Evolutionary conservation across 2,888 invertebrate genomes (phyloP), one percentile per base, ranked within the genome.

Genomic region (Colostygia pectinataria): DNA sequence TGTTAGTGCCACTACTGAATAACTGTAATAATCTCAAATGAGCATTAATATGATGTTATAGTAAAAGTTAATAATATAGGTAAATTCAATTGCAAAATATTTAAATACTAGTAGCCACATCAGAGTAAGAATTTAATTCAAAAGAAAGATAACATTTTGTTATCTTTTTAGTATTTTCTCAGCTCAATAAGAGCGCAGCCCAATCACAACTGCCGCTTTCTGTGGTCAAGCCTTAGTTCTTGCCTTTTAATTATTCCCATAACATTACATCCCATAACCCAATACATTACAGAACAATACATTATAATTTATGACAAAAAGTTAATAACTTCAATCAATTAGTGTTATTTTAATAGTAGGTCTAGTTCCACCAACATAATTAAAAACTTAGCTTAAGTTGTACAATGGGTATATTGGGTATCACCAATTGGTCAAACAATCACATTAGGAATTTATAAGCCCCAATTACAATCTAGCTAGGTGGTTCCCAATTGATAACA

Each of bases 1-100:
- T 14, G 12, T 49, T 43, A 49, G 38, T 33, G 43, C 29, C 33
- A 13, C 36, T 44, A 36, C 29, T 36, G 43, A 49, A 20, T 29
- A 20, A 23, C 20, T 27, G 13, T 28, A 33, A 15, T 18, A 43
- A 45, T 37, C 40, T 44, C 36, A 40, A 37, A 50, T 39, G 39
- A 43, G 43, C 43, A 39, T 27, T 28, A 24, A 38, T 13, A 48
- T 27, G n/a, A 20, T 33, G 13, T 39, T 36, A 36, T 2, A 25
- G 24, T 25, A 25, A 25, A 15, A 7, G 20, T 37, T 50, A 39
- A 49, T 54, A 53, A 56, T 12, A 9, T 56, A 50, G 14, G 40
- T 55, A 57, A 54, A 57, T 53, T 45, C 39, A 53, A 44, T 55
- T 57, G 50, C 47, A 51, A 53, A 54, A 48, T 54, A 50, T 53